These are phyloP conservation scores for pig (Sus scrofa) DNA, from an alignment of 2,113 vertebrate species.

Conservation along the genomic window T2T-Sscrofa CM000817.6:164751501-164752000, in stretches of 20 bases:
- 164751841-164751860: background rate
- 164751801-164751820: background rate
- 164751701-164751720: background rate
- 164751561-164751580: background rate
- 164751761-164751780: slow-evolving; percentile 16
- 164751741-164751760: background rate
- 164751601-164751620: background rate
- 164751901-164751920: background rate
- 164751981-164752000: background rate
- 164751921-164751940: background rate
- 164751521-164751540: background rate
- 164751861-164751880: background rate
- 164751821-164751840: background rate
- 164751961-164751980: background rate
- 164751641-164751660: slow-evolving; percentile 10
- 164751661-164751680: background rate
- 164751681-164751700: slow-evolving; percentile 14
- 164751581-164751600: background rate
- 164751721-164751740: background rate
- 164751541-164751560: background rate
- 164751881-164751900: background rate
- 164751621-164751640: slow-evolving; percentile 3
- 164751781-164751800: background rate
- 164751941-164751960: background rate
- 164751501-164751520: background rate